These are phyloP conservation scores for Siniperca knerii DNA, from an alignment of 2,113 vertebrate genomes.

Conservation along the genomic window DNA sequence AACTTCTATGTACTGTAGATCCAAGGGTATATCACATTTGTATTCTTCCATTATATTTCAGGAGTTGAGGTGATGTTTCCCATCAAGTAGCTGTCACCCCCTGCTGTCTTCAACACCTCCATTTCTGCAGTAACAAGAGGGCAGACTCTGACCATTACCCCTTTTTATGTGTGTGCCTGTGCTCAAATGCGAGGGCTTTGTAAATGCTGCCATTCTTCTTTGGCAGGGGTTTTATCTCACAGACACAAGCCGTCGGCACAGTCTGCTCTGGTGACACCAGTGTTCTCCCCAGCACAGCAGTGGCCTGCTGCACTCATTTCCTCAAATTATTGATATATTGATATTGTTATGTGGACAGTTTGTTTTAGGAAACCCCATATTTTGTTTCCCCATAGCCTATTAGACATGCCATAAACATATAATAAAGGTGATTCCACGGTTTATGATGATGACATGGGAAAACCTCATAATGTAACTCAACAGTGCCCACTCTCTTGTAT, in stretches of 20 bases:
- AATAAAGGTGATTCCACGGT: not conserved
- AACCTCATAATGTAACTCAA: not conserved
- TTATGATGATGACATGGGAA: not conserved
- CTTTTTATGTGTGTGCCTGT: constrained; percentile 47
- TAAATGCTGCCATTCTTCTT: constrained; percentile 59
- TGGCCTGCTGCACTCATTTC: constrained; percentile 42
- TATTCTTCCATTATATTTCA: constrained; percentile 44
- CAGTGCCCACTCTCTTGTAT: not conserved
- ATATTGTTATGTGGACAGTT: constrained; percentile 23
- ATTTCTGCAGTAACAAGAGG: constrained; percentile 65
- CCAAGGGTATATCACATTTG: constrained; percentile 27
- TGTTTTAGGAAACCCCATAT: constrained; percentile 22
- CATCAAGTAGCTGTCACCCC: constrained; percentile 38
- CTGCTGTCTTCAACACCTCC: constrained; percentile 45
- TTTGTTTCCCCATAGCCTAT: not conserved
- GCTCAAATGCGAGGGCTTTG: constrained; percentile 57
- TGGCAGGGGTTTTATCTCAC: constrained; percentile 66
- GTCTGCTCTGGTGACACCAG: constrained; percentile 35
- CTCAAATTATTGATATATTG: constrained; percentile 35
- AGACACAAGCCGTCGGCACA: constrained; percentile 57
- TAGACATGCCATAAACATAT: not conserved
- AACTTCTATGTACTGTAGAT: not conserved
- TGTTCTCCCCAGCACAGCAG: constrained; percentile 13
- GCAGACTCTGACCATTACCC: constrained; percentile 56
- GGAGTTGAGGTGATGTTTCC: constrained; percentile 38